Evolutionary conservation across 2,797 vertebrate genomes (phyloP).

Genomic region (Eupleurogrammus muticus): DNA sequence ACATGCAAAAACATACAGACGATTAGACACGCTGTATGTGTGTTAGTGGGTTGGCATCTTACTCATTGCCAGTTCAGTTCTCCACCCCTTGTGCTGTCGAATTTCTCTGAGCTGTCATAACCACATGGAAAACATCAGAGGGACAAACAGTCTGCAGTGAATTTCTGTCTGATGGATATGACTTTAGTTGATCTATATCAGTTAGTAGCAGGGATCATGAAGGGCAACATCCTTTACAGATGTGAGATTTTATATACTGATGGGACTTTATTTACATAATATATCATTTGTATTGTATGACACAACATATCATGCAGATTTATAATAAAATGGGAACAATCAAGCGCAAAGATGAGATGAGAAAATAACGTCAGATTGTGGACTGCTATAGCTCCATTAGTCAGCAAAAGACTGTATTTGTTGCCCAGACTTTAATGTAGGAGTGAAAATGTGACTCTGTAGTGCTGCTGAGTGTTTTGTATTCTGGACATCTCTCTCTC

Average conservation of each 20-base stretch:
- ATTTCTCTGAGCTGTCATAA: slow-evolving; percentile 2
- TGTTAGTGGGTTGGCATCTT: slow-evolving; percentile 28
- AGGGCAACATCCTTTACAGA: not conserved
- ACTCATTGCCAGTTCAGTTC: slow-evolving; percentile 35
- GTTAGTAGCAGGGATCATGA: not conserved
- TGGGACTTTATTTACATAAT: too few species aligned
- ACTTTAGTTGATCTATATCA: not conserved
- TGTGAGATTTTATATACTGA: not conserved
- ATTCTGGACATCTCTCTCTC: slow-evolving; percentile 49
- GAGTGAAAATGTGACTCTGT: slow-evolving; percentile 7
- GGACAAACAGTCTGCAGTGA: slow-evolving; percentile 37
- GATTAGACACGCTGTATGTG: not conserved
- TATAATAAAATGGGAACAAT: too few species aligned
- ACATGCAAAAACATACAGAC: slow-evolving; percentile 9
- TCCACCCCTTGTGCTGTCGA: slow-evolving; percentile 17
- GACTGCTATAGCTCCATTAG: not conserved
- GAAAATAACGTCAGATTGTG: not conserved
- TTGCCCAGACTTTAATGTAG: slow-evolving; percentile 6
- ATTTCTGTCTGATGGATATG: slow-evolving; percentile 25
- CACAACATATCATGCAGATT: too few species aligned
- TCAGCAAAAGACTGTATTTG: not conserved
- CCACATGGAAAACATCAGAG: slow-evolving; percentile 45
- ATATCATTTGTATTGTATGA: too few species aligned
- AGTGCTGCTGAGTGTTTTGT: slow-evolving; percentile 38
- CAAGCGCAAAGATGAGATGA: not conserved